Evolutionary conservation across 2,888 invertebrate species (phyloP).

Genomic region (Microchrysa polita): DNA sequence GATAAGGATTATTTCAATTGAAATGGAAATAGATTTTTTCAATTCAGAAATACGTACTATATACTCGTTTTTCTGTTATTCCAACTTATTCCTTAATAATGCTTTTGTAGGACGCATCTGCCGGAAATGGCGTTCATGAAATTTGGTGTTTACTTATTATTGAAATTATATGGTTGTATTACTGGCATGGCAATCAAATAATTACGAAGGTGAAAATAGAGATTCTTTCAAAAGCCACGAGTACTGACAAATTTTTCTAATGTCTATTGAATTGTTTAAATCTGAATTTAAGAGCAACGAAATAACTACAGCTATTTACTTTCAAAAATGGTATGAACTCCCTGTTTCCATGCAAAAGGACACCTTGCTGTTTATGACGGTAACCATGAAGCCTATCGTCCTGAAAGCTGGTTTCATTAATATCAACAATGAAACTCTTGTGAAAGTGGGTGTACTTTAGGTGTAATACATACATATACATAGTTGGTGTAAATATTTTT

Average conservation of each 20-base stretch:
- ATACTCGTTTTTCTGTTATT: too few relatives aligned
- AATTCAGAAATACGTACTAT: too few relatives aligned
- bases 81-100: too few relatives aligned
- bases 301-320: background rate
- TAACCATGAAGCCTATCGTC: background rate
- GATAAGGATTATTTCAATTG: too few relatives aligned
- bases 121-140: background rate
- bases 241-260: too few relatives aligned
- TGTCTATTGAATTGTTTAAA: too few relatives aligned
- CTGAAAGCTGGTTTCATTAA: background rate
- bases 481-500: background rate
- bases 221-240: too few relatives aligned
- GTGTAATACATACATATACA: background rate
- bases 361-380: background rate
- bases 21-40: too few relatives aligned
- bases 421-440: background rate
- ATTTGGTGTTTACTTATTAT: slow-evolving; percentile 1
- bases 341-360: slow-evolving; percentile 14
- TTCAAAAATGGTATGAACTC: slow-evolving; percentile 15
- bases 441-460: too few relatives aligned
- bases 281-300: background rate
- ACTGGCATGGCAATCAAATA: slow-evolving; percentile 17
- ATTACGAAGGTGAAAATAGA: too few relatives aligned
- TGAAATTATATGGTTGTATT: background rate
- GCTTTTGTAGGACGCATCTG: background rate